Base-by-base conservation (phyloP, 2,888 invertebrate genomes). In the Mechanitis mazaeus region DNA sequence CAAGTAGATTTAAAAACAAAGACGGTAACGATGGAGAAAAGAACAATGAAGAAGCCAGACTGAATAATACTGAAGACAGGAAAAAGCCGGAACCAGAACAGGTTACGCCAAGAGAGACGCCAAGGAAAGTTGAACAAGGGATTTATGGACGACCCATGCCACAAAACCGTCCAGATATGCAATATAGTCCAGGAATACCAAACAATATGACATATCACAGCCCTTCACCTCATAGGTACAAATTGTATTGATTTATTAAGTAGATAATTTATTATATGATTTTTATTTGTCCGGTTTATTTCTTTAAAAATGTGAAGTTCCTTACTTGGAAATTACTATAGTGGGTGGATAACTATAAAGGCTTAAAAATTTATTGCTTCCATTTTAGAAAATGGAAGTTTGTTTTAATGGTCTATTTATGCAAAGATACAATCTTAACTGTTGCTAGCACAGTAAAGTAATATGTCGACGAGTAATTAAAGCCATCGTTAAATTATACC, bases 1-100 rank as follows among this genome's bases (percentile, higher is more conserved):
- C 95, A 33, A 95, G 94, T 79, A 92, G 94, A 74, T 95, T 95
- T 79, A 94, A 94, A 73, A 93, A 91, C 71, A 92, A 92, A 77
- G 90, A 91, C 35, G 92, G 83, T 54, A 90, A 83, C 74, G 92
- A 93, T 33, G 90, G 87, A 60, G 92, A 92, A 35, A 90, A 85
- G 64, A 80, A 76, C 50, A 84, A 83, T 60, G 92, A 92, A 50
- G 89, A 91, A 70, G 75, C 84, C 0, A 84, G 91, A 71, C 79
- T 94, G 58, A 94, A 94, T 76, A 94, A 94, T 68, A 90, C 92
- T 59, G 93, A 93, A 68, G 93, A 93, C 69, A 80, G 87, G 53
- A 87, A 87, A 64, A 77, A 89, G 74, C 80, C 85, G 5, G 80
- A 90, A 54, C 74, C 80, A 1, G 88, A 87, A 64, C 91, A 84